A percentile compares a stretch with the other conserved stretches of the same genome.
Conservation (phyloP, 2,113 vertebrate species). For the Herpailurus yagouaroundi region DNA sequence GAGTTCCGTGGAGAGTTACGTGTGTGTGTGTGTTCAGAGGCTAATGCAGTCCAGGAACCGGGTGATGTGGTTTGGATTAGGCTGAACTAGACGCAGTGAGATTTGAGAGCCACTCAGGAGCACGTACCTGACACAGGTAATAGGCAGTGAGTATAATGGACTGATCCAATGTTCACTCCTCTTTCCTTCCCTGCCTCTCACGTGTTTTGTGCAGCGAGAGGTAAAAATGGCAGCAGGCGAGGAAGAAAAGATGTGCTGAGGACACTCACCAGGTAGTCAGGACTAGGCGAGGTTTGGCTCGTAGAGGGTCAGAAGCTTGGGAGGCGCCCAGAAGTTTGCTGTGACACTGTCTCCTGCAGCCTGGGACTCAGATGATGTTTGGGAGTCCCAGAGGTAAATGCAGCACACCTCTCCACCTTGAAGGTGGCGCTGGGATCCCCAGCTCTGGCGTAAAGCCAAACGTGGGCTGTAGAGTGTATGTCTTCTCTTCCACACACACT, state of each 20-base stretch:
- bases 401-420: accelerated
- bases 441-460: accelerated
- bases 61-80: background rate
- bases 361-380: background rate
- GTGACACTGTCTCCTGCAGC: background rate
- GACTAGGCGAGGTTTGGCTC: accelerated
- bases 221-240: background rate
- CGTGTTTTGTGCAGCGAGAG: background rate
- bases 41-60: accelerated
- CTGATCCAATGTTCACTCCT: background rate
- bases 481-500: background rate
- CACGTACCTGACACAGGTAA: background rate
- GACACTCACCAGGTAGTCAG: no score
- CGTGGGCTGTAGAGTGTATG: background rate
- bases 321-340: accelerated
- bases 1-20: background rate
- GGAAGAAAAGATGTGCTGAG: background rate
- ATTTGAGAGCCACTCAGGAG: background rate
- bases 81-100: background rate
- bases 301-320: accelerated
- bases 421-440: no score
- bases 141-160: no score
- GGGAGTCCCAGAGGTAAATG: background rate
- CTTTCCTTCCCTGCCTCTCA: background rate
- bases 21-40: background rate